phyloP scores from a whole-genome alignment of 2,113 vertebrate species.

The Ctenodactylus gundi region DNA sequence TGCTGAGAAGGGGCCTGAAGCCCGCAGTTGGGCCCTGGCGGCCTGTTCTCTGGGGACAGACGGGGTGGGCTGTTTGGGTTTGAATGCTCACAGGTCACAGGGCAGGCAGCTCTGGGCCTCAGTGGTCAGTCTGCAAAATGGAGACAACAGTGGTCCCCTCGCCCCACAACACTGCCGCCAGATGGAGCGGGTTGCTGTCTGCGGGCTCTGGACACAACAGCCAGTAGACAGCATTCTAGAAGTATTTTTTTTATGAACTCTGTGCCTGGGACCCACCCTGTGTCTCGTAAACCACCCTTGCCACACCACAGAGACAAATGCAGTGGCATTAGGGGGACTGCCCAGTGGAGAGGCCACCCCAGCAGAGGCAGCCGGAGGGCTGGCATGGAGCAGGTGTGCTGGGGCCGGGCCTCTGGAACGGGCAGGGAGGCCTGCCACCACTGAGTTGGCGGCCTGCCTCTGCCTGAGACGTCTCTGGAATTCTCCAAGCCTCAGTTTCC shows the following conservation, averaged over 20 bases:
- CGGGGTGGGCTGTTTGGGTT: rapidly evolving
- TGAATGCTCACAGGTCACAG: not conserved
- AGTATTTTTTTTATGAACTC: too few relatives aligned
- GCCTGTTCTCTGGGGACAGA: too few relatives aligned
- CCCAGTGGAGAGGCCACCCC: not conserved
- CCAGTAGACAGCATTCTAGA: too few relatives aligned
- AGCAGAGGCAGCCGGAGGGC: not conserved
- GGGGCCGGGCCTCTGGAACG: not conserved
- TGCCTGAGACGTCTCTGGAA: not conserved
- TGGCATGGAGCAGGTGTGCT: rapidly evolving
- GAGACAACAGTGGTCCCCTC: not conserved
- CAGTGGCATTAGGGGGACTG: not conserved
- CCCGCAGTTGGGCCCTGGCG: too few relatives aligned
- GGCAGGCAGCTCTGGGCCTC: not conserved
- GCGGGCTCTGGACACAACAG: too few relatives aligned
- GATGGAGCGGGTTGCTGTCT: too few relatives aligned
- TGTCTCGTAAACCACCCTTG: not conserved
- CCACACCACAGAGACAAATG: too few relatives aligned
- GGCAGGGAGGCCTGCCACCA: not conserved
- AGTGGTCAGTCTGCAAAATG: not conserved
- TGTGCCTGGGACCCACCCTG: too few relatives aligned
- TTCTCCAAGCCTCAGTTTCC: not conserved
- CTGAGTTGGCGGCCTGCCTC: not conserved
- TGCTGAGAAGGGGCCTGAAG: too few relatives aligned
- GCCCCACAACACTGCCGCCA: not conserved